Conservation (phyloP, 2,888 invertebrate species). For the Melolontha melolontha region DNA sequence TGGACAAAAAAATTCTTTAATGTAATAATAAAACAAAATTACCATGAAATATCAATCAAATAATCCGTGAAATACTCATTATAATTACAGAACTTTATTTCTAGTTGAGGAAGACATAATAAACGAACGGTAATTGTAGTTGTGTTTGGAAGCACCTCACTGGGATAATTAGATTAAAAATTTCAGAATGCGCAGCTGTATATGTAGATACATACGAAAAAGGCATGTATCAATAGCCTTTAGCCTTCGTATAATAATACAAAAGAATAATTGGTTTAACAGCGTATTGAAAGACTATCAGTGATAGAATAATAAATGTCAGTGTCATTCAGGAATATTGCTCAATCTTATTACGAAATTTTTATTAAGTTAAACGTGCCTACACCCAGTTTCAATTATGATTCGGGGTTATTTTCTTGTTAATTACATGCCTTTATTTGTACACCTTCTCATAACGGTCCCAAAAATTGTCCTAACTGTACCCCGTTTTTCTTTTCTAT, state of each 20-base stretch:
- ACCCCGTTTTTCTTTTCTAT: neutral
- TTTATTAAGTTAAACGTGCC: slow-evolving; percentile 22
- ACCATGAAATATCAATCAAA: too few relatives aligned
- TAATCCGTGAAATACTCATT: neutral
- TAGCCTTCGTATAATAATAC: slow-evolving; percentile 5
- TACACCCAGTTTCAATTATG: neutral
- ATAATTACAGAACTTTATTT: slow-evolving; percentile 3
- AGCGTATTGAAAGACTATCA: slow-evolving; percentile 1
- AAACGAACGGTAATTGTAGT: slow-evolving; percentile 16
- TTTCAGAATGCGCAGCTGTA: slow-evolving; percentile 25
- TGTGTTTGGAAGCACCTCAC: slow-evolving; percentile 27
- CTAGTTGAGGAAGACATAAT: slow-evolving; percentile 16
- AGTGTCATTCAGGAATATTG: slow-evolving; percentile 20
- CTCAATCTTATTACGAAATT: slow-evolving; percentile 22
- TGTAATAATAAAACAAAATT: too few relatives aligned
- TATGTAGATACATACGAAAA: slow-evolving; percentile 12
- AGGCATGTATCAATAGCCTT: slow-evolving; percentile 22
- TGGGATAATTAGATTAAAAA: slow-evolving; percentile 27
- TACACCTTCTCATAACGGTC: neutral
- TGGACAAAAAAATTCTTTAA: too few relatives aligned
- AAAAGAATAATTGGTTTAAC: slow-evolving; percentile 32
- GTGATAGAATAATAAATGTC: neutral
- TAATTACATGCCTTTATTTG: neutral
- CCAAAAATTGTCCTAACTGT: too few relatives aligned
- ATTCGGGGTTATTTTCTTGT: neutral